Percentiles rank a stretch among this genome's conserved stretches.
These are phyloP conservation scores for Chiloscyllium punctatum DNA, from an alignment of 2,797 vertebrate species.

Conservation along the genomic window DNA sequence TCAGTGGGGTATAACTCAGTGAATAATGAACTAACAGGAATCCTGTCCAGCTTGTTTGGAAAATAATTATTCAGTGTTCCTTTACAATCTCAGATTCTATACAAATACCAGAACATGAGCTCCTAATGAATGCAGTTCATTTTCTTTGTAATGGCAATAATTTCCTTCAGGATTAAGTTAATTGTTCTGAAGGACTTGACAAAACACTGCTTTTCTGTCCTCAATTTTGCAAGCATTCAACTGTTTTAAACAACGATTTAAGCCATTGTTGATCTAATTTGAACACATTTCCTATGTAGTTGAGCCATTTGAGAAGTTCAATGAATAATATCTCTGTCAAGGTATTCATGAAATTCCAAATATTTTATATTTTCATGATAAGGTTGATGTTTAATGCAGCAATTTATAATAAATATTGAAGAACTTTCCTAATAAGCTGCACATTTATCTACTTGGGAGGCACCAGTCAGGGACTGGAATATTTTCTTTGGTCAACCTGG, in stretches of 20 bases:
- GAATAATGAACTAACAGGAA: not conserved
- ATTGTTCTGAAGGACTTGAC: not conserved
- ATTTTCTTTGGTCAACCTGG: not conserved
- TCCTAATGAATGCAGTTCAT: not conserved
- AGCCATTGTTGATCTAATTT: not conserved
- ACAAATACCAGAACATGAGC: not conserved
- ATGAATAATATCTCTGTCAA: not conserved
- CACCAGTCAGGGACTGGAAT: not conserved
- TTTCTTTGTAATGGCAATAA: not conserved
- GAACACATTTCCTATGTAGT: not conserved
- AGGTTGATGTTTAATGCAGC: not conserved
- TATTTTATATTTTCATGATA: not conserved
- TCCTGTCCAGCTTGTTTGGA: not conserved
- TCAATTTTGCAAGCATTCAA: not conserved
- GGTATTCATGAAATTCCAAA: not conserved
- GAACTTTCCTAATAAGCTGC: not conserved
- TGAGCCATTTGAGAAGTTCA: not conserved
- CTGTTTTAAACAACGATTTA: not conserved
- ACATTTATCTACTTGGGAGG: not conserved
- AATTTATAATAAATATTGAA: not conserved
- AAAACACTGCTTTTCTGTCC: not conserved
- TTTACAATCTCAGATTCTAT: not conserved
- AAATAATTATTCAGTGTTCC: not conserved
- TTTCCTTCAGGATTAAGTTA: not conserved
- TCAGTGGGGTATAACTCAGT: not conserved